These are phyloP conservation scores for Nemoura dubitans DNA, from an alignment of 2,888 invertebrate species.

Conservation along the genomic window DNA sequence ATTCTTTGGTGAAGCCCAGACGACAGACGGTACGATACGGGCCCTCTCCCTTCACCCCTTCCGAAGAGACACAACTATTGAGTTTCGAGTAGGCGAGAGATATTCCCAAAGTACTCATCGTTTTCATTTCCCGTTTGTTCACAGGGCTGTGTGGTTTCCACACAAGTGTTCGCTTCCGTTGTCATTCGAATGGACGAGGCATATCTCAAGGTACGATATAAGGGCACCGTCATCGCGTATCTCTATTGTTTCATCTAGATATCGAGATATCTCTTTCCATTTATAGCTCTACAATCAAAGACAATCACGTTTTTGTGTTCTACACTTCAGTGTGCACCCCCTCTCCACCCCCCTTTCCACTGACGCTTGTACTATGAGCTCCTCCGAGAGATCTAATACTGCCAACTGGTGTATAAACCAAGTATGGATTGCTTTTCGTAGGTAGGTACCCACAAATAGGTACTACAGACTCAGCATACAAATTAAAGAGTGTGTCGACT, in stretches of 20 bases:
- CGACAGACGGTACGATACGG: not conserved
- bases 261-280: slow-evolving; percentile 7
- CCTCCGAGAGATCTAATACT: not conserved
- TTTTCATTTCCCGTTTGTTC: not conserved
- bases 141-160: not conserved
- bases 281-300: not conserved
- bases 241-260: slow-evolving; percentile 25
- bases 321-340: not conserved
- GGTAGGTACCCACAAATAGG: not conserved
- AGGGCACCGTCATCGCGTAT: slow-evolving; percentile 38
- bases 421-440: not conserved
- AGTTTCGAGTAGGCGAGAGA: not conserved
- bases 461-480: not conserved
- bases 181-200: not conserved
- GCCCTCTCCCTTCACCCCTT: not conserved
- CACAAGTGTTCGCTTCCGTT: slow-evolving; percentile 7
- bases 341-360: not conserved
- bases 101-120: too few species aligned
- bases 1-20: not conserved
- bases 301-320: slow-evolving; percentile 7
- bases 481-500: not conserved
- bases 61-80: not conserved
- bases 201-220: slow-evolving; percentile 1
- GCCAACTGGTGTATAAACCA: not conserved
- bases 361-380: not conserved